phyloP scores from a whole-genome alignment of 2,113 vertebrate genomes.

The Larimichthys polyactis region DNA sequence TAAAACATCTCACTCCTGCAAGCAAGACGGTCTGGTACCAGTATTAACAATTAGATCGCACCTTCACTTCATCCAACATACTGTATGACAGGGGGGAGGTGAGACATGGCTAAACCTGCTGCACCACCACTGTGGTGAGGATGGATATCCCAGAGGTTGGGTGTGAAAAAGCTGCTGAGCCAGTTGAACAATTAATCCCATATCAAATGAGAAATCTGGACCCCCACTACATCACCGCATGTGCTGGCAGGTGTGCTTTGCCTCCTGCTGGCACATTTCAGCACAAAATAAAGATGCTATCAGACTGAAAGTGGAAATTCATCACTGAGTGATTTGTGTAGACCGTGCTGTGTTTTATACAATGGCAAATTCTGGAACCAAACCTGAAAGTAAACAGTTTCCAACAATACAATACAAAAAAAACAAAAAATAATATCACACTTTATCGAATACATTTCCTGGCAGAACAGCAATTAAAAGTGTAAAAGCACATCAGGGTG shows the following conservation, averaged over 20 bases:
- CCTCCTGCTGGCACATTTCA: conserved; percentile 49
- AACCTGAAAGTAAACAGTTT: conserved; percentile 10
- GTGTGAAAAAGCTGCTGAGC: conserved; percentile 66
- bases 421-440: background rate
- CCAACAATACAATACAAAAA: background rate
- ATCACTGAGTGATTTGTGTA: conserved; percentile 34
- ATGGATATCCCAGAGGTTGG: conserved; percentile 59
- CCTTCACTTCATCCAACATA: conserved; percentile 23
- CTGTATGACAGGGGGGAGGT: conserved; percentile 21
- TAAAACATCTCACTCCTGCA: conserved; percentile 40
- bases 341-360: background rate
- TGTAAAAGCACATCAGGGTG: background rate
- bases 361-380: background rate
- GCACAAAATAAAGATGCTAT: conserved; percentile 43
- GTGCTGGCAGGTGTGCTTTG: conserved; percentile 51
- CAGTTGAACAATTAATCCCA: conserved; percentile 76
- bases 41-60: conserved; percentile 29
- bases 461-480: conserved; percentile 2
- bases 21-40: conserved; percentile 12
- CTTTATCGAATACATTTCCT: background rate
- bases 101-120: conserved; percentile 45
- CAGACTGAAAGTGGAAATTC: conserved; percentile 32
- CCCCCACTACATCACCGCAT: conserved; percentile 44
- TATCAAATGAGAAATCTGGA: conserved; percentile 69
- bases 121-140: conserved; percentile 40